Percentiles rank a stretch among this genome's conserved stretches.
These are phyloP conservation scores for Ursus arctos DNA, from an alignment of 2,113 vertebrate species.

Conservation along the genomic window DNA sequence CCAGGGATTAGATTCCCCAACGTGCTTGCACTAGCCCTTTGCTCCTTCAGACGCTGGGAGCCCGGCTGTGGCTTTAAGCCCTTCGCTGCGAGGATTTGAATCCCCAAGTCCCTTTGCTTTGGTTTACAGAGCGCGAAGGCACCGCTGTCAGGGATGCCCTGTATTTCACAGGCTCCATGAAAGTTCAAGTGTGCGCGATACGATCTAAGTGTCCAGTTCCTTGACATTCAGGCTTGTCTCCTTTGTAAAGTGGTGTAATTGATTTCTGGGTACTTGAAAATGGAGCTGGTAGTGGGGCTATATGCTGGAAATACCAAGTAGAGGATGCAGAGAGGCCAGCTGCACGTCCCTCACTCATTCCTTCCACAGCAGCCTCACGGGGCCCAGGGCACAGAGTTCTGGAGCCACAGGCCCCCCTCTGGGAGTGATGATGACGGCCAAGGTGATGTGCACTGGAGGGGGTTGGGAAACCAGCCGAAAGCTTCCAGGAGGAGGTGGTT, in stretches of 20 bases:
- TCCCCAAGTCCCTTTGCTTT: neutral
- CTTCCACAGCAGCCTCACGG: no score
- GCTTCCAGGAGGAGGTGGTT: neutral
- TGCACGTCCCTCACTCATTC: rapidly evolving
- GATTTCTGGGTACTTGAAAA: slow-evolving; percentile 49
- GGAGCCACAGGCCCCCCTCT: neutral
- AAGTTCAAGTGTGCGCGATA: neutral
- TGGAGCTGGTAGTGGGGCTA: neutral
- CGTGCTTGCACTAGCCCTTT: neutral
- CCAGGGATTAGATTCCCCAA: neutral
- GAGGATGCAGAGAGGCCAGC: neutral
- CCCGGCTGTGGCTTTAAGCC: neutral
- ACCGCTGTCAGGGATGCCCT: neutral
- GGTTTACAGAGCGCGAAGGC: neutral
- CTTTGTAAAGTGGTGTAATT: slow-evolving; percentile 40
- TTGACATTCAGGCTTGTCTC: slow-evolving; percentile 45
- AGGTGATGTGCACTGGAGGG: no score
- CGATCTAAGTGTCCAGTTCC: slow-evolving; percentile 42
- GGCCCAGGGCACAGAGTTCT: neutral
- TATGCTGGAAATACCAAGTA: neutral
- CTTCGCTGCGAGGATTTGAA: neutral
- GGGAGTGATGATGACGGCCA: neutral
- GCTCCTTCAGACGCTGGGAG: neutral
- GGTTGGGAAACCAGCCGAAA: neutral
- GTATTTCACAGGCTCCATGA: neutral